Conservation (phyloP, 2,797 vertebrate species). For the Phataginus tetradactyla region DNA sequence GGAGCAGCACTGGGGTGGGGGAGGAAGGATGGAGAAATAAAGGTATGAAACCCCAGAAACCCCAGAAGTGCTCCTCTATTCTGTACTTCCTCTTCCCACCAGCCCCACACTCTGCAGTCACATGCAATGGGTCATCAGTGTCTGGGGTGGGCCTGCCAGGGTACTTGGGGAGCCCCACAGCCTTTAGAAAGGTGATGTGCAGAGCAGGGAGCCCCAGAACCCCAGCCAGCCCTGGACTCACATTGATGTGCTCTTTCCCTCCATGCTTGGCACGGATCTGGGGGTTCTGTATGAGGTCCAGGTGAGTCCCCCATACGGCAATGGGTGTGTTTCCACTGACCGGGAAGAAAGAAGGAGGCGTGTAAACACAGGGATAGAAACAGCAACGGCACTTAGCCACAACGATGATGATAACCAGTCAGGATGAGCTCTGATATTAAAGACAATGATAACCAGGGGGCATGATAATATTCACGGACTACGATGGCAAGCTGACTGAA, state of each 20-base stretch:
- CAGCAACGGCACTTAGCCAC: accelerated
- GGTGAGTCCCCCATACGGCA: conserved; percentile 95
- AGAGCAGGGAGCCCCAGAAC: accelerated
- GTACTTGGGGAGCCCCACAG: background rate
- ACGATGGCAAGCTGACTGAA: background rate
- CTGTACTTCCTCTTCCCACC: background rate
- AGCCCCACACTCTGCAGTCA: background rate
- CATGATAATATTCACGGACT: background rate
- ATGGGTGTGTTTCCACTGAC: conserved; percentile 96
- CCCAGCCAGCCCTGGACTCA: conserved; percentile 78
- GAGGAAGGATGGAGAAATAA: background rate
- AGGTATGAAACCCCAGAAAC: background rate
- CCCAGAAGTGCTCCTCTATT: background rate
- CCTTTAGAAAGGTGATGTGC: background rate
- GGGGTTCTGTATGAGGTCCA: conserved; percentile 98
- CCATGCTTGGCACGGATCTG: conserved; percentile 97
- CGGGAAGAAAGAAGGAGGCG: conserved; percentile 27
- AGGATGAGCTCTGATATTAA: background rate
- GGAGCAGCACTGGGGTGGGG: too few species aligned
- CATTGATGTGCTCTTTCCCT: conserved; percentile 94
- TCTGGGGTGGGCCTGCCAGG: background rate
- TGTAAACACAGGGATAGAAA: background rate
- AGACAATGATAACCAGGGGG: background rate
- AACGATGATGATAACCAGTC: background rate
- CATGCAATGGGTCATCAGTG: accelerated